Base-by-base conservation (phyloP, 1,140 invertebrate species). In the Pogonomyrmex californicus region DNA sequence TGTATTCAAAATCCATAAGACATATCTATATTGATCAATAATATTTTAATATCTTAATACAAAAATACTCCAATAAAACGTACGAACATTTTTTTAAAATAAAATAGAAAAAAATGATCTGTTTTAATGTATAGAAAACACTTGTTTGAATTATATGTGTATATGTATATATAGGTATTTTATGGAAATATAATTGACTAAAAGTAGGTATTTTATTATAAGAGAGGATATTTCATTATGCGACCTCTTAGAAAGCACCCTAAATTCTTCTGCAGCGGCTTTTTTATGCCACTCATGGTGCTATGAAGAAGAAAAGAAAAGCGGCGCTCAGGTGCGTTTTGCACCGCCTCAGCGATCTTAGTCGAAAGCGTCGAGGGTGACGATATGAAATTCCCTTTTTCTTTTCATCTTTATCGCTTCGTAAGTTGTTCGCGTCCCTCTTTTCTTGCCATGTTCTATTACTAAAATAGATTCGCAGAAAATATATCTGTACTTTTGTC, bases 191-290 rank as follows among this genome's bases (percentile, higher is more conserved):
- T 88, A 75, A 87, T 58, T 75, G 62, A 66, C 73, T 75, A 78
- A 23, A 23, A 66, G 51, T 41, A 49, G n/a, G 49, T 47, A 68
- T 68, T 68, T 68, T 68, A 68, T 68, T 68, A 33, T 49, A 68
- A 3, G 49, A 23, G 44, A 5, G n/a, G 44, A 58, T 85, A 79
- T 88, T 87, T 92, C 83, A 91, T 92, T 90, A 86, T 54, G 41
- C 62, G 83, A 65, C 58, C 38, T 90, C 82, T 92, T 87, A 90
- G 86, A 90, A 91, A 91, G 91, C 88, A 86, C 68, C 85, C 86
- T 92, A 92, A 92, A 92, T 93, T 92, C 85, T 87, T 65, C 33
- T 47, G 47, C 63, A 78, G 65, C 86, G 68, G 83, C 85, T 83
- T 81, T 77, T 85, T 83, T 65, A 49, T 51, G 76, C 58, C 56